Conservation (phyloP, 2,113 vertebrate species). For the Coptodon rendalli region DNA sequence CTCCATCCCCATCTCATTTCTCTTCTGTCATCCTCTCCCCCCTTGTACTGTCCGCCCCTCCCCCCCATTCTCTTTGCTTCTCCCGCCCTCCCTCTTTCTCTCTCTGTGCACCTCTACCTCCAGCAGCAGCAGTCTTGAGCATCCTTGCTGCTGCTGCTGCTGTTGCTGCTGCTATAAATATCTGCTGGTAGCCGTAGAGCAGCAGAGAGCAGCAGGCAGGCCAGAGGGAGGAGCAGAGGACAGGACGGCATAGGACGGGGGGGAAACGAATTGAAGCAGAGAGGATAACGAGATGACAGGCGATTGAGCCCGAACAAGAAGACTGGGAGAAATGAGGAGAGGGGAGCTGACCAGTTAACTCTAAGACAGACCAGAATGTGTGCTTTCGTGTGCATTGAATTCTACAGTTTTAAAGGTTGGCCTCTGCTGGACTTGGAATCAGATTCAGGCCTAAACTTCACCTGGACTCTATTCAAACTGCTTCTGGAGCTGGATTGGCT, state of each 20-base stretch:
- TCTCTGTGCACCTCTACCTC: conserved; percentile 56
- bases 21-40: conserved; percentile 35
- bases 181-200: conserved; percentile 51
- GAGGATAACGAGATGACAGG: conserved; percentile 33
- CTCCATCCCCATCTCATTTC: conserved; percentile 56
- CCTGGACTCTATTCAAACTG: neutral
- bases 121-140: conserved; percentile 59
- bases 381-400: neutral
- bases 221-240: conserved; percentile 51
- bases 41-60: conserved; percentile 26
- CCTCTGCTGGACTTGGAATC: neutral
- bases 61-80: conserved; percentile 1
- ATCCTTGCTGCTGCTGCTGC: conserved; percentile 63
- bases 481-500: neutral
- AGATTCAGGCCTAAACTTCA: conserved; percentile 15
- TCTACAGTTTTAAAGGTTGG: neutral
- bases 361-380: neutral
- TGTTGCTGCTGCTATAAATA: conserved; percentile 72
- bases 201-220: conserved; percentile 58
- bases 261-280: conserved; percentile 18
- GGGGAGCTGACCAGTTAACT: conserved; percentile 14
- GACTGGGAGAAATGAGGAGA: conserved; percentile 11
- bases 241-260: conserved; percentile 39
- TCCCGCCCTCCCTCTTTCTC: neutral
- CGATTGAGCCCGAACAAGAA: neutral